A percentile compares a stretch with the other conserved stretches of the same genome.
phyloP scores from a whole-genome alignment of 37 sponge, comb jelly and placozoan genomes.

The Tethya wilhelma region DNA sequence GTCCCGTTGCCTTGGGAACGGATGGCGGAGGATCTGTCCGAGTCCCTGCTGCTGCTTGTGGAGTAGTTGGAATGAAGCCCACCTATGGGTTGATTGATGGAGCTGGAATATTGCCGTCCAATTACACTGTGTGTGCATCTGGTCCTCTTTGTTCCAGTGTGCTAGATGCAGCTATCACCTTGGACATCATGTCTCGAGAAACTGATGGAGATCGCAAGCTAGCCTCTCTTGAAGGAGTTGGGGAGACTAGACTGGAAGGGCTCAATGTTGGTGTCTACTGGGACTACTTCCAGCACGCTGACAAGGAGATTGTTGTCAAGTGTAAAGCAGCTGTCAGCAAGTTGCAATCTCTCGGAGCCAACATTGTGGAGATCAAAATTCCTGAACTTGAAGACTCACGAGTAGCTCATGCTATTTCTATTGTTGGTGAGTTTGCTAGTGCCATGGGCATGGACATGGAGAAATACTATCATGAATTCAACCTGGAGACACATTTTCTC shows the following conservation, averaged over 20 bases:
- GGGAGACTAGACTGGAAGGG: conserved; percentile 37
- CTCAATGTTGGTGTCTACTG: conserved; percentile 66
- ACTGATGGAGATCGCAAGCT: conserved; percentile 28
- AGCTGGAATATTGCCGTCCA: conserved; percentile 9
- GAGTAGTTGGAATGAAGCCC: conserved; percentile 89
- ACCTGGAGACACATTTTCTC: conserved; percentile 60
- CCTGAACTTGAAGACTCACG: conserved; percentile 81
- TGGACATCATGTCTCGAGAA: conserved; percentile 46
- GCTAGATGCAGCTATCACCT: conserved; percentile 63
- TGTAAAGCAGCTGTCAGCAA: conserved; percentile 54
- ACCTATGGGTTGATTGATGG: conserved; percentile 64
- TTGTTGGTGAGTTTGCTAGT: conserved; percentile 61
- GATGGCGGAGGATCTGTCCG: conserved; percentile 97
- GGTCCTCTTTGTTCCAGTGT: conserved; percentile 73
- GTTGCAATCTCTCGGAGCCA: conserved; percentile 60
- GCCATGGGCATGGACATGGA: conserved; percentile 44
- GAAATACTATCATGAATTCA: conserved; percentile 59
- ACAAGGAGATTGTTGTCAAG: conserved; percentile 36
- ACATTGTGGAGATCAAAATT: conserved; percentile 66
- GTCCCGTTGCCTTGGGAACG: conserved; percentile 83
- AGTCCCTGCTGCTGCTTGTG: conserved; percentile 88
- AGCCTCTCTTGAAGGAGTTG: conserved; percentile 48
- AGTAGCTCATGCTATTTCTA: conserved; percentile 56
- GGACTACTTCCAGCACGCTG: conserved; percentile 66
- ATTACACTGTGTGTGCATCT: conserved; percentile 46